These are phyloP conservation scores for Pseudochirops corinnae DNA, from an alignment of 2,797 vertebrate genomes.

Conservation along the genomic window DNA sequence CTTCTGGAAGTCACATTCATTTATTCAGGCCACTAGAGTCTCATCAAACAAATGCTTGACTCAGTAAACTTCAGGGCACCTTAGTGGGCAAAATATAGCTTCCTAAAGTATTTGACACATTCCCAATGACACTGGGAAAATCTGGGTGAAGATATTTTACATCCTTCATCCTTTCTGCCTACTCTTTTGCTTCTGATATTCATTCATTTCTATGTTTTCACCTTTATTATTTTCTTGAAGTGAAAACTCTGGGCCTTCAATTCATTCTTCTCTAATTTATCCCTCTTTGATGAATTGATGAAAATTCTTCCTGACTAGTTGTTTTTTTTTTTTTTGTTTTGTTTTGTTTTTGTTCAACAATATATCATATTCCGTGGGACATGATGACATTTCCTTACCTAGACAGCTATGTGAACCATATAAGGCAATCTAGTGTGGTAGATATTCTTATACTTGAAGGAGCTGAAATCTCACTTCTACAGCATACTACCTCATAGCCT, in stretches of 20 bases:
- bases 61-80: neutral
- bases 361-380: neutral
- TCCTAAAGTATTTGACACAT: neutral
- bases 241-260: constrained; percentile 15
- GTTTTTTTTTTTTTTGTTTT: neutral
- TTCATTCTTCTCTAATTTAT: neutral
- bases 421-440: neutral
- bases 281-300: neutral
- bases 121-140: neutral
- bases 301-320: neutral
- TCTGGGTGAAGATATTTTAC: neutral
- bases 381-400: neutral
- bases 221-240: neutral
- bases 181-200: neutral
- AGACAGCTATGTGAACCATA: neutral
- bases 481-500: neutral
- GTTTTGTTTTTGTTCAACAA: no score
- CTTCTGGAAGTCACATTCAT: constrained; percentile 13
- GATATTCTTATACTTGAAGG: neutral
- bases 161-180: neutral
- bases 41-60: neutral
- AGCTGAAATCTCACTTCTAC: neutral
- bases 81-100: neutral
- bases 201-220: constrained; percentile 1
- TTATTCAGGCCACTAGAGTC: neutral